Conservation (phyloP, 1,140 invertebrate genomes). For the Zaprionus davidi region DNA sequence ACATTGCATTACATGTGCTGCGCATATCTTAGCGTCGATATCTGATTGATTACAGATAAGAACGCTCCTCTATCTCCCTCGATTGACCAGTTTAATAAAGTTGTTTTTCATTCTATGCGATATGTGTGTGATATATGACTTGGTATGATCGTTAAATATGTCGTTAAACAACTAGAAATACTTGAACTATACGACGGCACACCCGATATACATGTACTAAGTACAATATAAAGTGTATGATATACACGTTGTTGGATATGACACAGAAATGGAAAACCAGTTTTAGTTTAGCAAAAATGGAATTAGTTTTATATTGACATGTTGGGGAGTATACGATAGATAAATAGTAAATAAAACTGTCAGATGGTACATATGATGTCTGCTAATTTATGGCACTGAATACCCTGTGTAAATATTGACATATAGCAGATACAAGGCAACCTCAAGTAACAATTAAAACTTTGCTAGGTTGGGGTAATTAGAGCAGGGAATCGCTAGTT, state of each 20-base stretch:
- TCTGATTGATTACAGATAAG: neutral
- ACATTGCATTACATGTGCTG: neutral
- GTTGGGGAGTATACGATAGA: neutral
- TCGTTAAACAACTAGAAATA: constrained; percentile 10
- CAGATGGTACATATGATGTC: neutral
- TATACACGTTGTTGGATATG: neutral
- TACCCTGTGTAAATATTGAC: neutral
- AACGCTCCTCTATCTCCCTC: neutral
- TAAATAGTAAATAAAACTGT: neutral
- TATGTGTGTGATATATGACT: constrained; percentile 4
- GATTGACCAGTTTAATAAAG: constrained; percentile 1
- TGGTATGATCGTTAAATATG: neutral
- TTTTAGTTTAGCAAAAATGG: neutral
- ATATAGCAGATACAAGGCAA: neutral
- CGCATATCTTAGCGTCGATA: neutral
- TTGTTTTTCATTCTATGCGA: neutral
- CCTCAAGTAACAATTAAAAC: neutral
- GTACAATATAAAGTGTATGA: neutral
- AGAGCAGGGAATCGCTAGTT: neutral
- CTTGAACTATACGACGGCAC: constrained; percentile 1
- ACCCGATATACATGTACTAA: neutral
- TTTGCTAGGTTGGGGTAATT: neutral
- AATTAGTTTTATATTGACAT: neutral
- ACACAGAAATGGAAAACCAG: constrained; percentile 2
- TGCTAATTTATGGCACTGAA: neutral